phyloP scores from a whole-genome alignment of 2,113 vertebrate genomes.

The Python bivittatus region DNA sequence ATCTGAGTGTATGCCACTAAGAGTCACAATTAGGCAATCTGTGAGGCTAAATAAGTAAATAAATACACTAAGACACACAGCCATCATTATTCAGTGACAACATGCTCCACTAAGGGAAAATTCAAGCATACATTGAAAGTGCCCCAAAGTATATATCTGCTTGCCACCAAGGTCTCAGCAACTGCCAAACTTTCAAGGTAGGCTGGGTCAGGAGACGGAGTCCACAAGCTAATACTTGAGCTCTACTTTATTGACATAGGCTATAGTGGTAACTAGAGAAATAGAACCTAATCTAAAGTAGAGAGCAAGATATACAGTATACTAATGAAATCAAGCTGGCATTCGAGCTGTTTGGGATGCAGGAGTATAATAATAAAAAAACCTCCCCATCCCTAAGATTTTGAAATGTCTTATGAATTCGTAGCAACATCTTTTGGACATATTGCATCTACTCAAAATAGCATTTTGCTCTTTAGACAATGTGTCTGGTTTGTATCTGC shows the following conservation, averaged over 20 bases:
- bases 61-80: background rate
- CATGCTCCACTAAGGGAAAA: background rate
- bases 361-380: background rate
- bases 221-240: no score
- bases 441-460: conserved; percentile 37
- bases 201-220: no score
- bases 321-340: background rate
- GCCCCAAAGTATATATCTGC: background rate
- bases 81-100: background rate
- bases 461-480: conserved; percentile 18
- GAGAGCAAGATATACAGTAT: background rate
- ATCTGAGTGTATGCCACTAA: background rate
- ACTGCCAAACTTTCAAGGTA: no score
- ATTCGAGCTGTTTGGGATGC: background rate
- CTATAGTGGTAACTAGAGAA: no score
- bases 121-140: background rate
- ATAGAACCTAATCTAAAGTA: no score
- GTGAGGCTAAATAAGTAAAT: background rate
- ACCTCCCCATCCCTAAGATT: background rate
- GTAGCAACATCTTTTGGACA: conserved; percentile 1
- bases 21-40: background rate
- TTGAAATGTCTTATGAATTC: background rate
- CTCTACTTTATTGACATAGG: no score
- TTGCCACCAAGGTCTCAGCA: no score
- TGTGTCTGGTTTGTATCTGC: conserved; percentile 58